Base-by-base conservation (phyloP, 2,113 vertebrate species). In the Cynoglossus semilaevis region DNA sequence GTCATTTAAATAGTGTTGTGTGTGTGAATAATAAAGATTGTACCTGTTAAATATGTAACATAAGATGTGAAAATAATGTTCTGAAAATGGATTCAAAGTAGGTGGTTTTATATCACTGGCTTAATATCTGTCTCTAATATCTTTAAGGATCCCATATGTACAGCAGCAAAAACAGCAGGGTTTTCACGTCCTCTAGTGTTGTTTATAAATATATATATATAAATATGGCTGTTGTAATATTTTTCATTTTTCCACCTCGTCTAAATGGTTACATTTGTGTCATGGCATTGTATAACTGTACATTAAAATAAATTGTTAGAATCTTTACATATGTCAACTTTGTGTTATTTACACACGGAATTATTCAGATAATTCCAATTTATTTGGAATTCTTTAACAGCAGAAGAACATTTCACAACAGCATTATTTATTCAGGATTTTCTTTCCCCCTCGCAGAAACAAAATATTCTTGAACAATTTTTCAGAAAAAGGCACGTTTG, bases 251-350 rank as follows among this genome's bases (percentile, higher is more conserved):
- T 63, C 74, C 64, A 72, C 81, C 79, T 63, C 81, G 72, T 86
- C 66, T 45, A 63, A 79, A 75, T 79, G 58, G 61, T 86, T 78
- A 80, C 81, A 60, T 74, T 76, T 82, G 81, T 87, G 94, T 93
- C 88, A 86, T 93, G 90, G 89, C 90, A 93, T 90, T 96, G 95
- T 96, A 94, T 93, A 94, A 92, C 91, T 96, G 93, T 96, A 93
- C 88, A 93, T 91, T 91, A 88, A 90, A 89, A 87, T 89, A 89
- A 89, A 89, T 77, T 67, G 70, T 69, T 83, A 76, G 75, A 87
- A 82, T 85, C 83, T 86, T 86, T 84, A 85, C 83, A 82, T 60
- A 73, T 63, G 61, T 70, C 63, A 40, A 16, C 8, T 68, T 53
- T 63, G 50, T 80, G 51, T 48, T 81, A 77, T 70, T 17, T 63